phyloP scores from a whole-genome alignment of 1,140 invertebrate genomes.

The Brachionus manjavacas region DNA sequence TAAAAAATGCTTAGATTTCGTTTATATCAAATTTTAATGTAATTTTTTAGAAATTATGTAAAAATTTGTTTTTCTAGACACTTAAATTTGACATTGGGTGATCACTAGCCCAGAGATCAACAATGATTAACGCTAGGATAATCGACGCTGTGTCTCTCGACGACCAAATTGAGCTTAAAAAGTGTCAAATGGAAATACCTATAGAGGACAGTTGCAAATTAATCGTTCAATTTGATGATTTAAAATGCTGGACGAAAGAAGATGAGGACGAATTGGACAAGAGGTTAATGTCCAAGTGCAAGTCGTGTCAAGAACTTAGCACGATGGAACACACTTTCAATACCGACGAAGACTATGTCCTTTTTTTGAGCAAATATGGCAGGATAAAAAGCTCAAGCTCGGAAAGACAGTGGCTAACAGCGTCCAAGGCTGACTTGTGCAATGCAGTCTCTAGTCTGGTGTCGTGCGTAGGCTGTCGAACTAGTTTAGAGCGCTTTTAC shows the following conservation, averaged over 20 bases:
- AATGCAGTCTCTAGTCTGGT: constrained; percentile 7
- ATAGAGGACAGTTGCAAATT: not conserved
- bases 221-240: not conserved
- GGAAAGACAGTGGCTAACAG: not conserved
- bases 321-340: not conserved
- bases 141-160: not conserved
- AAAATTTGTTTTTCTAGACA: not conserved
- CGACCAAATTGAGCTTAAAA: not conserved
- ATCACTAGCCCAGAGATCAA: not conserved
- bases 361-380: constrained; percentile 10
- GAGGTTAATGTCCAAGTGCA: not conserved
- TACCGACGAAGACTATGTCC: not conserved
- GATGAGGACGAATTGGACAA: not conserved
- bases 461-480: not conserved
- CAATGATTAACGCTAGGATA: constrained; percentile 10
- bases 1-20: not conserved
- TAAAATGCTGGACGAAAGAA: not conserved
- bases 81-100: not conserved
- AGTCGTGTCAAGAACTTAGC: not conserved
- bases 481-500: constrained; percentile 24
- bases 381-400: not conserved
- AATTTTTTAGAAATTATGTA: not conserved
- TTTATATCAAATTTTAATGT: not conserved
- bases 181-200: not conserved
- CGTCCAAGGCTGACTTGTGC: not conserved